Base-by-base conservation (phyloP, 2,797 vertebrate species). In the Orestias chungarensis region DNA sequence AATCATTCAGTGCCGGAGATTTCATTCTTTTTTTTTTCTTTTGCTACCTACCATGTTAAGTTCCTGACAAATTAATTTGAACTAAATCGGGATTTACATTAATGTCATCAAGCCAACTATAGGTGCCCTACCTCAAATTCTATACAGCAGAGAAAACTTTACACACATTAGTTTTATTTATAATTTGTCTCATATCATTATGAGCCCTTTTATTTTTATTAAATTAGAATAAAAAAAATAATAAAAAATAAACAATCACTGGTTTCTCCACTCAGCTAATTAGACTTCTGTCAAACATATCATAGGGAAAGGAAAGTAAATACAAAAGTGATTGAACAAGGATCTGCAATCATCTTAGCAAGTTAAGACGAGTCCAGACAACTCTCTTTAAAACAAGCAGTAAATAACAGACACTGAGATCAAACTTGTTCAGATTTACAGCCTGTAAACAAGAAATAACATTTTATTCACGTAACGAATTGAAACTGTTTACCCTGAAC, bases 341-440 rank as follows among this genome's bases (percentile, higher is more conserved):
- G 15, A 27, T 57, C 33, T 68, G 82, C 82, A 83, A 87, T 84
- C 57, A 83, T 79, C 47, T 18, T 43, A 66, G 81, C 79, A 88
- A 88, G 83, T 42, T 23, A 42, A 62, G 59, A 62, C 15, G 59
- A 25, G 35, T 62, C 59, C 35, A 42, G 59, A 8, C 59, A 7
- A 14, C 59, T 42, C 35, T 42, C 20, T 61, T 12, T 61, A n/a
- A 40, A 40, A 23, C 20, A 61, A 61, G n/a, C 57, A 8, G 5
- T 23, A 62, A 62, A 62, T 62, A 62, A 62, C 23, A 40, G 6
- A 27, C 10, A 40, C 5, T 15, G 25, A n/a, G 23, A 62, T 40
- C 14, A 40, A 62, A 25, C 11, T 42, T 42, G 12, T 62, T 40
- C 59, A 17, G 40, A 25, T 40, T 61, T 11, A 20, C 33, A 14